A percentile compares a stretch with the other conserved stretches of the same genome.
phyloP scores from a whole-genome alignment of 2,113 vertebrate species.

The Peromyscus californicus region DNA sequence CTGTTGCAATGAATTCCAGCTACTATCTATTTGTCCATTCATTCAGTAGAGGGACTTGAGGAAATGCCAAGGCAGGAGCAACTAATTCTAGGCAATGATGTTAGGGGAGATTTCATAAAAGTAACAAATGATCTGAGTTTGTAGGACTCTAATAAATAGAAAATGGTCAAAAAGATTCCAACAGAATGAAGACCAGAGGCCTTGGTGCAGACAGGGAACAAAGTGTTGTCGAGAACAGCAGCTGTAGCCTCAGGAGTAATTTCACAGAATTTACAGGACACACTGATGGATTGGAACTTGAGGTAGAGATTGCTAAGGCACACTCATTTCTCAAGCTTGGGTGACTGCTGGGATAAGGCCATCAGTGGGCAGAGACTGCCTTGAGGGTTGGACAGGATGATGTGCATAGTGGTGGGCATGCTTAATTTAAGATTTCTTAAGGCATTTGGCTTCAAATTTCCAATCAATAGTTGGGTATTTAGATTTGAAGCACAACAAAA shows the following conservation, averaged over 20 bases:
- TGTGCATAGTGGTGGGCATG: neutral
- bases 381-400: neutral
- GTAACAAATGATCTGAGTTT: neutral
- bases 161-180: neutral
- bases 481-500: constrained; percentile 45
- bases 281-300: constrained; percentile 24
- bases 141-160: neutral
- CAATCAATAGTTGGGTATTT: constrained; percentile 6
- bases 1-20: neutral
- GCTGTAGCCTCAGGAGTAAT: neutral
- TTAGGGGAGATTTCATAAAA: neutral
- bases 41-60: neutral
- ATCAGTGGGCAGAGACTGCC: neutral
- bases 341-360: neutral
- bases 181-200: neutral
- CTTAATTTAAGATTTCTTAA: constrained; percentile 46
- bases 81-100: constrained; percentile 33
- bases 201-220: neutral
- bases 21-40: neutral
- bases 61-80: neutral
- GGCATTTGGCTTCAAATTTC: neutral
- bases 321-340: constrained; percentile 50
- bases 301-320: neutral
- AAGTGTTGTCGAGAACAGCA: neutral
- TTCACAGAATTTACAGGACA: neutral